Evolutionary conservation across 2,797 vertebrate species (phyloP).

Genomic region (Poecilia velifera): DNA sequence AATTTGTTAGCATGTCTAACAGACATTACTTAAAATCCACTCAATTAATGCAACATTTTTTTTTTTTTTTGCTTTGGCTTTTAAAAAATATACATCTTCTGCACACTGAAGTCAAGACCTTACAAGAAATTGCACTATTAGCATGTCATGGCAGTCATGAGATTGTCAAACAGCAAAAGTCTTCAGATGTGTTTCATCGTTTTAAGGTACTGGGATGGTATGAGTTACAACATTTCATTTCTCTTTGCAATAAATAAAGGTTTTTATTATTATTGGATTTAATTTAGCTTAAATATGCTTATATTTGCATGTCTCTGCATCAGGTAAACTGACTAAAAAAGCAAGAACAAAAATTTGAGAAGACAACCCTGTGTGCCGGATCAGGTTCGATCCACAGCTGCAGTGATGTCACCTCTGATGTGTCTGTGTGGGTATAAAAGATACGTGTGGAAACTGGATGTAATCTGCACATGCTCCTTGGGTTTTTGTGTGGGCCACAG

Average conservation of each 20-base stretch:
- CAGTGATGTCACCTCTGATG: slow-evolving; percentile 53
- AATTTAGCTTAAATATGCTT: slow-evolving; percentile 35
- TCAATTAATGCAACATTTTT: background rate
- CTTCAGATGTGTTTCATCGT: background rate
- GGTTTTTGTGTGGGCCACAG: slow-evolving; percentile 14
- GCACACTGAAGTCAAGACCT: background rate
- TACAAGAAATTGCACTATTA: background rate
- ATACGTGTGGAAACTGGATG: slow-evolving; percentile 17
- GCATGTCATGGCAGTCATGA: background rate
- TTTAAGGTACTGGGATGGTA: background rate
- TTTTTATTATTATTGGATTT: background rate
- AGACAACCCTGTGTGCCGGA: slow-evolving; percentile 58
- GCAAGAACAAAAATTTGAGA: slow-evolving; percentile 54
- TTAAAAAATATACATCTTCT: background rate
- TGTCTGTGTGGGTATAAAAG: slow-evolving; percentile 27
- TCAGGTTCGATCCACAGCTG: slow-evolving; percentile 68
- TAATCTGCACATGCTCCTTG: slow-evolving; percentile 5
- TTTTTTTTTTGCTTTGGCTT: background rate
- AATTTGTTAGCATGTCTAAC: background rate
- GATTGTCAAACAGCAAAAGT: background rate
- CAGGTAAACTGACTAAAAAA: background rate
- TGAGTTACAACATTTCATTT: background rate
- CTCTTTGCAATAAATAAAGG: background rate
- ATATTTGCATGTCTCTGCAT: slow-evolving; percentile 26
- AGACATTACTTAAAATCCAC: background rate